Base-by-base conservation (phyloP, 2,797 vertebrate genomes). In the Anniella stebbinsi region DNA sequence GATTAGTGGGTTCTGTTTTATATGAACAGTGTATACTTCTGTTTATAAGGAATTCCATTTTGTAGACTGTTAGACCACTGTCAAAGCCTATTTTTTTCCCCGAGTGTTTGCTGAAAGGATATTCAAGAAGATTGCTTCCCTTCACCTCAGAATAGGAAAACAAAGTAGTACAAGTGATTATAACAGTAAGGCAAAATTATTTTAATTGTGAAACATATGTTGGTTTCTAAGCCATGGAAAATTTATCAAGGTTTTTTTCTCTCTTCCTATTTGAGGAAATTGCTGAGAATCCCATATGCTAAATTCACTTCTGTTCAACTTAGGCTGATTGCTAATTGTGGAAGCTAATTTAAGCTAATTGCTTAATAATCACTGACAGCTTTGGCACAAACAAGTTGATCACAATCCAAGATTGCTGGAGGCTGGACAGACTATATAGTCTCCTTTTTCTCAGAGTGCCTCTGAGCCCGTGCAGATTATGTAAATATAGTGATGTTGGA, bases 201-300 rank as follows among this genome's bases (percentile, higher is more conserved):
- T 75, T 83, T 83, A 75, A 83, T 83, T 88, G 38, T 38, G 70
- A 83, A 83, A 75, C 33, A 72, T 83, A 75, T 86, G 84, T 30
- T 86, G 51, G 51, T 63, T 83, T 82, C 66, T 70, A 51, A 70
- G 41, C 28, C 30, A 28, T 45, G 54, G 72, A 75, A 83, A 83
- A 66, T 75, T 83, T 63, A 82, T 75, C 51, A 75, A 30, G 6
- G 5, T 57, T 51, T 73, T 23, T 67, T 17, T 15, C 33, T 33
- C 9, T 63, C 18, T 23, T 73, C 25, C 3, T 57, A 81, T 70
- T 38, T 33, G 36, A 57, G 67, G 69, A 82, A 88, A 73, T 82
- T 57, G 63, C 76, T 15, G 38, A 85, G 18, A 72, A 33, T 41
- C 1, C 2, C 81, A 88, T 82, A 66, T 83, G 80, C 12, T 83